These are phyloP conservation scores for Remorina albescens DNA, from an alignment of 2,797 vertebrate species.

Conservation along the genomic window DNA sequence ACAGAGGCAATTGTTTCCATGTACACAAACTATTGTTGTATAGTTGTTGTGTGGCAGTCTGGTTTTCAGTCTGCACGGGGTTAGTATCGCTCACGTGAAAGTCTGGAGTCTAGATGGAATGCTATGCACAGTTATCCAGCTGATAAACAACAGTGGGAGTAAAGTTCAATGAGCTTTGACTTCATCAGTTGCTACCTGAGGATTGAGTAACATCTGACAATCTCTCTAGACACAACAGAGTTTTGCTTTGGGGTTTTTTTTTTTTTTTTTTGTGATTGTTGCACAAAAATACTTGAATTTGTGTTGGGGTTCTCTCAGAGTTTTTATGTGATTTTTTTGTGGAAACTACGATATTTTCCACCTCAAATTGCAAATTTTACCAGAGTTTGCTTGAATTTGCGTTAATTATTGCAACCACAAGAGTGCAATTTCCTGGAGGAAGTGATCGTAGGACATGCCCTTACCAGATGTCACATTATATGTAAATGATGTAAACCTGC, in stretches of 20 bases:
- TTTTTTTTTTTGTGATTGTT: no score
- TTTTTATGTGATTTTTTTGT: no score
- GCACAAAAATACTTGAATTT: no score
- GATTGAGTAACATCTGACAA: not conserved
- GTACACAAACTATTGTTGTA: not conserved
- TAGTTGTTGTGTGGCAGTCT: constrained; percentile 1
- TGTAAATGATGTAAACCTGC: not conserved
- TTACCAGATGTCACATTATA: not conserved
- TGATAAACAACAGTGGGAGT: constrained; percentile 24
- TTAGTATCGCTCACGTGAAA: constrained; percentile 25
- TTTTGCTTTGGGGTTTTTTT: no score
- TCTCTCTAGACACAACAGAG: no score
- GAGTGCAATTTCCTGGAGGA: no score
- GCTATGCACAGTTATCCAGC: constrained; percentile 13
- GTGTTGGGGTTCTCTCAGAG: no score
- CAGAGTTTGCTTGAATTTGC: no score
- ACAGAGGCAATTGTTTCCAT: constrained; percentile 15
- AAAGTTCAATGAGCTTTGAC: constrained; percentile 7
- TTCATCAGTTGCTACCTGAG: not conserved
- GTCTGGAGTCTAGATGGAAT: constrained; percentile 37
- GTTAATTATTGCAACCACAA: no score
- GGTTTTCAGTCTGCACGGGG: constrained; percentile 26
- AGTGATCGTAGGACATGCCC: not conserved
- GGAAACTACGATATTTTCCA: no score
- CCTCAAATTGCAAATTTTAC: no score